Evolutionary conservation across 1,140 invertebrate species (phyloP), one percentile per base, ranked within the genome.

Genomic region (Pararge aegeria): DNA sequence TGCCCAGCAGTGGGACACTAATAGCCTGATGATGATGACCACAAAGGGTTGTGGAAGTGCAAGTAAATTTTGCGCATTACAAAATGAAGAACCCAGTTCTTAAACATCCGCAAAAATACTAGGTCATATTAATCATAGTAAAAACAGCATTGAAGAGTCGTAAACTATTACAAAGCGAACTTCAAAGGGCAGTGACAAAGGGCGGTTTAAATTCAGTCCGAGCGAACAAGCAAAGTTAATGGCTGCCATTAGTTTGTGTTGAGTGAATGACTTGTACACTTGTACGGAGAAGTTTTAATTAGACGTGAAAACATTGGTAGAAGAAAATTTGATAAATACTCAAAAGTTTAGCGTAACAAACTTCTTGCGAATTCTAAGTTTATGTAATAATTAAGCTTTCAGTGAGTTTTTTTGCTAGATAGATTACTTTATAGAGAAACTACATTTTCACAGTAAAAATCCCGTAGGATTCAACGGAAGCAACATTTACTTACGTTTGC

Each of bases 141-240:
- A 7, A 2, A 42, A 42, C 16, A 42, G 13, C 18, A 46, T 46
- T 15, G 42, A 46, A 19, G 42, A 20, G 19, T 46, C 6, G 40
- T 27, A 55, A 55, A 46, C 53, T 55, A 46, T 46, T 55, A 18
- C 19, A 42, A 48, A 54, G 53, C 15, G 34, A 44, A 54, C 27
- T 46, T 24, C 50, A 40, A 53, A 60, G 66, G 55, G 56, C 57
- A 52, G 54, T 64, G 64, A 66, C 64, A 66, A 66, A 66, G 54
- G 46, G 30, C 42, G 42, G 42, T 46, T 46, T 46, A 20, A 46
- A 46, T n/a, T 12, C 42, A 20, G 42, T 20, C 42, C 42, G 42
- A 46, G 10, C 5, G 42, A 46, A 46, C 42, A 20, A n/a, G 42
- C 42, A 20, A 46, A 46, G 42, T 46, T 46, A 46, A 46, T 46